Evolutionary conservation across 1,140 invertebrate species (phyloP).

Genomic region (Agrypnia vestita): DNA sequence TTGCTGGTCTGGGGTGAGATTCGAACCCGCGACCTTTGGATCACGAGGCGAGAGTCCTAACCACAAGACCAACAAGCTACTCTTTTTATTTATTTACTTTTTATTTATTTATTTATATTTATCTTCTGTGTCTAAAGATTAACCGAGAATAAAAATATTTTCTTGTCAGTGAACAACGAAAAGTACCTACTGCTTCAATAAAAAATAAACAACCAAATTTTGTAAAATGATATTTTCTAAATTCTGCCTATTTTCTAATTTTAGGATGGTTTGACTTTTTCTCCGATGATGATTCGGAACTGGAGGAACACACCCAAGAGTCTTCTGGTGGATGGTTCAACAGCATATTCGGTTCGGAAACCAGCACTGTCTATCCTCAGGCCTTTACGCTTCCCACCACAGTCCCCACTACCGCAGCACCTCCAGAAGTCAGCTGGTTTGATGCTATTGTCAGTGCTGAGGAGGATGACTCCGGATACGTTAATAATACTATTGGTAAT

Average conservation of each 20-base stretch:
- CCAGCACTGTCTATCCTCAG: constrained; percentile 48
- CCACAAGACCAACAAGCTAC: too few relatives aligned
- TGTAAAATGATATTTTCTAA: too few relatives aligned
- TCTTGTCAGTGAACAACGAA: too few relatives aligned
- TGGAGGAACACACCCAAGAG: background rate
- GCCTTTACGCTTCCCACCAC: constrained; percentile 60
- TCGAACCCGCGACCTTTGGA: too few relatives aligned
- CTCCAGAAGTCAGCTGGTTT: constrained; percentile 66
- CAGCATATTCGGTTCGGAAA: constrained; percentile 56
- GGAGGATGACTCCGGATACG: constrained; percentile 64
- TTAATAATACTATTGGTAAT: background rate
- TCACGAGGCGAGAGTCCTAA: too few relatives aligned
- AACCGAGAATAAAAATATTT: too few relatives aligned
- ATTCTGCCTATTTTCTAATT: constrained; percentile 1
- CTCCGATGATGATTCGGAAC: constrained; percentile 29
- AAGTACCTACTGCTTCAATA: too few relatives aligned
- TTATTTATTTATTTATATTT: too few relatives aligned
- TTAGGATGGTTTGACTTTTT: constrained; percentile 42
- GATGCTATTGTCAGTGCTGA: constrained; percentile 66
- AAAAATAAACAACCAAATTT: too few relatives aligned
- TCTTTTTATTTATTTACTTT: too few relatives aligned
- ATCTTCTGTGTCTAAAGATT: too few relatives aligned
- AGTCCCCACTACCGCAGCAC: constrained; percentile 62
- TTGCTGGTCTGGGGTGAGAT: too few relatives aligned
- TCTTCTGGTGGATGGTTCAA: constrained; percentile 51